Evolutionary conservation across 2,888 invertebrate genomes (phyloP).

Genomic region (Himalopsyche kuldschensis): DNA sequence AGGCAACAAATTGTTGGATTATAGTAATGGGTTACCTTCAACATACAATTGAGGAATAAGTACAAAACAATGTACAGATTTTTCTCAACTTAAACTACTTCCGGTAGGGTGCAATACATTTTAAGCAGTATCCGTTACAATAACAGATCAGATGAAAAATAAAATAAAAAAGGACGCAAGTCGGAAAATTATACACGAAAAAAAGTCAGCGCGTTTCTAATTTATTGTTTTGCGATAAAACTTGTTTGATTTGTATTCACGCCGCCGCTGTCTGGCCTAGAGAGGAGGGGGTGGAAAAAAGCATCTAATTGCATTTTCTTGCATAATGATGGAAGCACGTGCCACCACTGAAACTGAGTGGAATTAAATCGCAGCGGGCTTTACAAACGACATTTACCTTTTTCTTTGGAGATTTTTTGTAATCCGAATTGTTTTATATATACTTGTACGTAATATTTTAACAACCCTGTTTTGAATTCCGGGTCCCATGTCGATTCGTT

Average conservation of each 20-base stretch:
- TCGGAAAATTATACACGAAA: neutral
- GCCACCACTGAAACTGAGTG: neutral
- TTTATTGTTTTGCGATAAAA: constrained; percentile 7
- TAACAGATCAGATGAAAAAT: too few species aligned
- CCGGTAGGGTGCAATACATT: too few species aligned
- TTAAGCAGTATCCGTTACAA: too few species aligned
- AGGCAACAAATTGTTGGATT: too few species aligned
- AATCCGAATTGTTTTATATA: neutral
- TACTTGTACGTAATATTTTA: neutral
- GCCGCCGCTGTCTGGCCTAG: neutral
- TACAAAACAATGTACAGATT: too few species aligned
- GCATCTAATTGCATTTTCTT: constrained; percentile 18
- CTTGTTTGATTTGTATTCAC: constrained; percentile 9
- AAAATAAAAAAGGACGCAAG: too few species aligned
- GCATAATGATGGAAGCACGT: neutral
- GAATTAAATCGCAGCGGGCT: neutral
- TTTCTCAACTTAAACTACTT: too few species aligned
- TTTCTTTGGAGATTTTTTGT: neutral
- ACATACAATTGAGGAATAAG: too few species aligned
- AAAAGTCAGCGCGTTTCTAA: neutral
- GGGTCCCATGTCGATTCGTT: too few species aligned
- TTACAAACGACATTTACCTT: neutral
- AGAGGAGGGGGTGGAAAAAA: neutral
- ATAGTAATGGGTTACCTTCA: too few species aligned
- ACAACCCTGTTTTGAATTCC: too few species aligned